Conservation (phyloP, 1,140 invertebrate genomes). For the Bombus terrestris region DNA sequence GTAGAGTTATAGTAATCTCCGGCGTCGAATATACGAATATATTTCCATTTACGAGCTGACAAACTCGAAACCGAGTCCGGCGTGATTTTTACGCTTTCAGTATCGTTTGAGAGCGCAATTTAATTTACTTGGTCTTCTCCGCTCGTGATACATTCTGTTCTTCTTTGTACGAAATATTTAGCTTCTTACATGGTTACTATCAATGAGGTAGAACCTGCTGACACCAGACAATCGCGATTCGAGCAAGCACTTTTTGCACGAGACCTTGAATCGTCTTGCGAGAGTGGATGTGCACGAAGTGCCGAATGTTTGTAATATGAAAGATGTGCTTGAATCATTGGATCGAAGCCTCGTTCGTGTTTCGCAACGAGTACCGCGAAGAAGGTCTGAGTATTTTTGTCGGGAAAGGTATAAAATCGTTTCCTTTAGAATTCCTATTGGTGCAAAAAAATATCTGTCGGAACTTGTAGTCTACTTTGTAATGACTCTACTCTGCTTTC, state of each 20-base stretch:
- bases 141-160: not conserved
- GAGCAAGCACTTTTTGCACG: not conserved
- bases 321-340: not conserved
- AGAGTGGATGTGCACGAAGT: not conserved
- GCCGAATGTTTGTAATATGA: not conserved
- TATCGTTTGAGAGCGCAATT: not conserved
- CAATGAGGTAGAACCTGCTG: conserved; percentile 1
- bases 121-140: not conserved
- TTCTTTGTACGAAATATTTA: not conserved
- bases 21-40: not conserved
- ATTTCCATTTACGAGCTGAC: not conserved
- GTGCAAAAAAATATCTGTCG: not conserved
- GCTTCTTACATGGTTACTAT: not conserved
- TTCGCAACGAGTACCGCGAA: not conserved
- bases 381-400: not conserved
- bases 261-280: no score
- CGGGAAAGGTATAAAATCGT: not conserved
- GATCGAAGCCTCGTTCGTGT: not conserved
- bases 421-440: not conserved
- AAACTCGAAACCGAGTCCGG: no score
- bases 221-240: not conserved
- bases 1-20: not conserved
- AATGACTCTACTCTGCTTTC: not conserved
- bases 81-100: not conserved
- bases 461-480: no score